Conservation (phyloP, 2,797 vertebrate species). For the Sphaeramia orbicularis region DNA sequence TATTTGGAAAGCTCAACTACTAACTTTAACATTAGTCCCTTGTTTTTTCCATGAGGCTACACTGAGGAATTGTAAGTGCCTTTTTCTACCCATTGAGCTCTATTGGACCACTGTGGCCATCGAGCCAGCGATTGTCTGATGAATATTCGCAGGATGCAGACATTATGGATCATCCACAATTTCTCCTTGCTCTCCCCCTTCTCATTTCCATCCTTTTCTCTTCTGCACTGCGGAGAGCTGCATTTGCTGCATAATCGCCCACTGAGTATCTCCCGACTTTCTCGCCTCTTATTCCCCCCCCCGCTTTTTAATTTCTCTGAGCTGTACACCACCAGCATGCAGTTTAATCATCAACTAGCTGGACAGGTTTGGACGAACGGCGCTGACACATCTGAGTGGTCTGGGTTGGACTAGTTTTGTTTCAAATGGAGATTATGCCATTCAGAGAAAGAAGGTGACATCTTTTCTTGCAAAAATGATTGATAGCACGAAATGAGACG, state of each 20-base stretch:
- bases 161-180: conserved; percentile 56
- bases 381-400: conserved; percentile 32
- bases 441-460: not conserved
- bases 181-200: conserved; percentile 46
- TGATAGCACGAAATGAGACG: conserved; percentile 49
- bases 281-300: conserved; percentile 19
- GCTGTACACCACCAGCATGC: conserved; percentile 28
- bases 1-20: not conserved
- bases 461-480: conserved; percentile 35
- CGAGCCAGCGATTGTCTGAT: conserved; percentile 20
- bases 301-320: conserved; percentile 53
- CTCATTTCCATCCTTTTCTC: conserved; percentile 69
- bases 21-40: not conserved
- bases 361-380: conserved; percentile 23
- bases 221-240: conserved; percentile 79
- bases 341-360: conserved; percentile 43
- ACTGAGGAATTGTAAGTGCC: conserved; percentile 12
- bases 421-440: conserved; percentile 30
- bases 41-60: conserved; percentile 3
- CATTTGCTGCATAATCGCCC: conserved; percentile 80
- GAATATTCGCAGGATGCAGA: conserved; percentile 45
- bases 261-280: conserved; percentile 68
- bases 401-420: conserved; percentile 34
- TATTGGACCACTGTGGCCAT: conserved; percentile 1
- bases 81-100: conserved; percentile 20